Evolutionary conservation across 1,140 invertebrate species (phyloP).

Genomic region (Tetramorium simillimum): DNA sequence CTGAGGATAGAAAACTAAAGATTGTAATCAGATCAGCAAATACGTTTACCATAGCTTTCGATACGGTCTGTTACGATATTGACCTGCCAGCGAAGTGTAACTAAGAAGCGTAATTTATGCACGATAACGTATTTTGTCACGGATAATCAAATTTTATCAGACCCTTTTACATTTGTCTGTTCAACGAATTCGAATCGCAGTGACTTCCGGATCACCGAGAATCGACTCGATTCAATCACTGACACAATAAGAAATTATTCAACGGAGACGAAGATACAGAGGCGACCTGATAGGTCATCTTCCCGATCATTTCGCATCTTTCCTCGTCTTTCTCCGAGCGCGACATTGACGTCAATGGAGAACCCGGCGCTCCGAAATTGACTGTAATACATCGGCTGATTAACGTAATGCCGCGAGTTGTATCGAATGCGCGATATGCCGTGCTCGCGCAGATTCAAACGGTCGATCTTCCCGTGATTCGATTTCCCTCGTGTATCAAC

Average conservation of each 20-base stretch:
- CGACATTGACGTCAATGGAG: constrained; percentile 9
- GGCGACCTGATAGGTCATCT: not conserved
- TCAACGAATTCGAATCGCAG: not conserved
- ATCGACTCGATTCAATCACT: constrained; percentile 19
- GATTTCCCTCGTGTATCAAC: constrained; percentile 53
- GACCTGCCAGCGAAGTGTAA: not conserved
- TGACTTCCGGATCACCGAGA: constrained; percentile 3
- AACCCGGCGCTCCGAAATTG: not conserved
- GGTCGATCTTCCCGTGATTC: constrained; percentile 12
- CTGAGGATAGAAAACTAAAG: not conserved
- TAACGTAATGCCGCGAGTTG: constrained; percentile 30
- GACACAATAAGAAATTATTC: constrained; percentile 11
- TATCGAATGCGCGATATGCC: constrained; percentile 4
- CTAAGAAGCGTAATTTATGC: constrained; percentile 25
- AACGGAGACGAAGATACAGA: constrained; percentile 12
- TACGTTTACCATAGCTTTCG: not conserved
- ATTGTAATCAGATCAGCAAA: not conserved
- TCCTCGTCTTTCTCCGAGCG: not conserved
- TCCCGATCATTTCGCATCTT: constrained; percentile 14
- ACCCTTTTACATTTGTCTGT: not conserved
- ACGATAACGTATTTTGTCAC: not conserved
- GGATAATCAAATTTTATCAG: not conserved
- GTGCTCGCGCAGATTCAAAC: constrained; percentile 13
- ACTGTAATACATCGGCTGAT: constrained; percentile 33
- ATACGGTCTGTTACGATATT: not conserved